phyloP scores from a whole-genome alignment of 2,113 vertebrate species.

The Aviceda subcristata region DNA sequence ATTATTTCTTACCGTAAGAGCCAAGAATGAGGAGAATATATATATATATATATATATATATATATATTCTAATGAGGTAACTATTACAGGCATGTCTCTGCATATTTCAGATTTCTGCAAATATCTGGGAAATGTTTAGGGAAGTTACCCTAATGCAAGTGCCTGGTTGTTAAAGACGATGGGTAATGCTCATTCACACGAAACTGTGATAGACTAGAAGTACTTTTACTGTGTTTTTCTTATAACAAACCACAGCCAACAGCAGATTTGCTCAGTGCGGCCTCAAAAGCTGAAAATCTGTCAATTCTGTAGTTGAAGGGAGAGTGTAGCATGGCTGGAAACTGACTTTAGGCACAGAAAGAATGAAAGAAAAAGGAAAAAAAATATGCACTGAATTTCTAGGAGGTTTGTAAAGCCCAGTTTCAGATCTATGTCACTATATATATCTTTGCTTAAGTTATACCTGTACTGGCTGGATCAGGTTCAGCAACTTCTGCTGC shows the following conservation, averaged over 20 bases:
- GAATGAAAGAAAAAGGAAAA: neutral
- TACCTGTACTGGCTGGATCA: neutral
- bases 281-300: neutral
- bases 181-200: neutral
- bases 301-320: neutral
- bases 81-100: neutral
- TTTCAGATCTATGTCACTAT: neutral
- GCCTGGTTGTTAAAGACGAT: neutral
- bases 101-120: constrained; percentile 29
- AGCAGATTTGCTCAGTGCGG: neutral
- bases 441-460: neutral
- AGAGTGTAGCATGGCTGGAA: neutral
- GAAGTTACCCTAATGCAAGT: neutral
- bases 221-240: neutral
- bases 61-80: neutral
- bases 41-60: neutral
- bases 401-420: neutral
- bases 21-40: neutral
- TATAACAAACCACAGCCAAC: neutral
- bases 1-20: constrained; percentile 10
- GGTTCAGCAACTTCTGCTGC: neutral
- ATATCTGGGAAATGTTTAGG: neutral
- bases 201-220: constrained; percentile 24
- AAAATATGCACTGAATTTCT: neutral
- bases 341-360: neutral